Evolutionary conservation across 2,888 invertebrate species (phyloP), one percentile per base, ranked within the genome.

Genomic region (Gandaritis pyraliata): DNA sequence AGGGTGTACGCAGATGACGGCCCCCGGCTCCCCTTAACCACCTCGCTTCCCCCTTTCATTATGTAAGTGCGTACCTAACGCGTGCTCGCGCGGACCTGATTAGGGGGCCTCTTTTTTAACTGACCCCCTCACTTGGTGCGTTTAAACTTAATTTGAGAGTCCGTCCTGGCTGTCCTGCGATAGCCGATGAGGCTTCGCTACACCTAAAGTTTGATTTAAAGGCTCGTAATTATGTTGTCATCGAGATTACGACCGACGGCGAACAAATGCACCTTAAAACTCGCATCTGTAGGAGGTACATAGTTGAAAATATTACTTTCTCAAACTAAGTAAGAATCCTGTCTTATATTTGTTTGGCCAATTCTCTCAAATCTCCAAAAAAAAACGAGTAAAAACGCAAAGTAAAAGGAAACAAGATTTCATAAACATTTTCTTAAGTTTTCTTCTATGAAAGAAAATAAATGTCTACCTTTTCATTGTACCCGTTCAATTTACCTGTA

Each of bases 1-100:
- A 87, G 88, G 88, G 88, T 81, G 90, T 91, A 92, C 90, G 91
- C 91, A 91, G 91, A 91, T 91, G 90, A 90, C 90, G 90, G 85
- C 87, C 88, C 82, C 74, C 64, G 61, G 64, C 75, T 75, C 73
- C 75, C 77, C 73, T 78, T 72, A 71, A 74, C 81, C 81, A 81
- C 86, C 85, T 80, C 75, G 72, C 80, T 83, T 82, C 87, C 91
- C 91, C 91, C 91, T 90, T 90, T 92, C 91, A 92, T 92, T 92
- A 92, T 91, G 90, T 92, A 92, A 92, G 91, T 90, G 91, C 91
- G 91, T 90, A 80, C 80, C 80, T 80, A 90, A 92, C 90, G 91
- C 90, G 90, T 90, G 91, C 87, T 90, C 85, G 88, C 86, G 86
- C 87, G 88, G 88, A 89, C 90, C 90, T 91, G 91, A 92, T 92